Conservation (phyloP, 2,888 invertebrate species). For the Drosophila emarginata region DNA sequence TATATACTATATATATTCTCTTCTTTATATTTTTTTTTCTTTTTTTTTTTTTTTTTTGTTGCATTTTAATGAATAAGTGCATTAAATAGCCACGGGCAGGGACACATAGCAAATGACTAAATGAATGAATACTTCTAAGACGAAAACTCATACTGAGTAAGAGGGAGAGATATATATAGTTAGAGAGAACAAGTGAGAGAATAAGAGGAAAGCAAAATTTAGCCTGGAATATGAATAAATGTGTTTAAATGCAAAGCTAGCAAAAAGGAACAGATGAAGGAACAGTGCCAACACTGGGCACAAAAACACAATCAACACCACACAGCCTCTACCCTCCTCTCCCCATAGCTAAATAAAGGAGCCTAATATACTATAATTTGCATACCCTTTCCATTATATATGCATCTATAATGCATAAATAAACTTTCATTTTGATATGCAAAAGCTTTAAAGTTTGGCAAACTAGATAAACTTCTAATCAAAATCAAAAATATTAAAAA, state of each 20-base stretch:
- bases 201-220: slow-evolving; percentile 12
- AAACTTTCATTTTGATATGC: too few relatives aligned
- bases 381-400: not conserved
- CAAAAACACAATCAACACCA: not conserved
- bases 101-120: slow-evolving; percentile 62
- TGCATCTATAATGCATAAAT: not conserved
- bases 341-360: not conserved
- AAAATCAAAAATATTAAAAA: not conserved
- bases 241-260: slow-evolving; percentile 31
- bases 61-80: slow-evolving; percentile 76
- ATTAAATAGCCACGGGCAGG: slow-evolving; percentile 65
- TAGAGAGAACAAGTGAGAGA: not conserved
- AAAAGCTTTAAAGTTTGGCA: too few relatives aligned
- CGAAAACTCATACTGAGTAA: slow-evolving; percentile 26
- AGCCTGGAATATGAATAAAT: slow-evolving; percentile 42
- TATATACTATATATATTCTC: too few relatives aligned
- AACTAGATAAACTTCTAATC: too few relatives aligned
- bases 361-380: not conserved
- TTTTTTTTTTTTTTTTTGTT: slow-evolving; percentile 39
- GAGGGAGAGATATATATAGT: slow-evolving; percentile 6
- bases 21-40: slow-evolving; percentile 30
- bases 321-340: too few relatives aligned
- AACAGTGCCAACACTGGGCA: slow-evolving; percentile 5
- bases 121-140: slow-evolving; percentile 53
- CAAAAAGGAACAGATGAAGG: slow-evolving; percentile 3